A percentile compares a stretch with the other conserved stretches of the same genome.
Evolutionary conservation across 2,888 invertebrate genomes (phyloP).

Genomic region (Leucozona laternaria): DNA sequence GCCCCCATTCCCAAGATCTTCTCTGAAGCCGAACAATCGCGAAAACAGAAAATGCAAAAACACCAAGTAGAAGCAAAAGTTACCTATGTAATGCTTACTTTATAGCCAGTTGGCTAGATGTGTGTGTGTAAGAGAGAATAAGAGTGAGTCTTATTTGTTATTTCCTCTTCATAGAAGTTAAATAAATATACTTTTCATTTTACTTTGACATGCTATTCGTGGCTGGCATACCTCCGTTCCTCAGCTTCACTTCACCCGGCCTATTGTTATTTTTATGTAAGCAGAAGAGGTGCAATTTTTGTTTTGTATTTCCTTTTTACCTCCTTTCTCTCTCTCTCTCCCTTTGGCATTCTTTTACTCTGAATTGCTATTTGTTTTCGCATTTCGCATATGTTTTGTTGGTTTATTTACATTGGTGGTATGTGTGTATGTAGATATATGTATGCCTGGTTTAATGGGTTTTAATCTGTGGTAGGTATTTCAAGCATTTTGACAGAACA

Average conservation of each 20-base stretch:
- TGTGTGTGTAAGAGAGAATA: constrained; percentile 28
- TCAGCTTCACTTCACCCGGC: constrained; percentile 5
- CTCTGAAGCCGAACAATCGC: constrained; percentile 68
- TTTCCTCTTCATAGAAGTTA: constrained; percentile 59
- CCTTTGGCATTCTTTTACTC: constrained; percentile 51
- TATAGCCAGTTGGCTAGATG: constrained; percentile 11
- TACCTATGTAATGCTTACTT: constrained; percentile 11
- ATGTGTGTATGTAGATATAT: background rate
- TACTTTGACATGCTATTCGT: constrained; percentile 58
- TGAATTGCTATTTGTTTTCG: constrained; percentile 60
- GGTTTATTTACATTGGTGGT: constrained; percentile 24
- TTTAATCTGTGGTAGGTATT: constrained; percentile 51
- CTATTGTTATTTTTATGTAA: constrained; percentile 56
- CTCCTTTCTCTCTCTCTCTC: constrained; percentile 19
- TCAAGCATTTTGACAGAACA: constrained; percentile 20
- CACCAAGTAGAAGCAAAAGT: constrained; percentile 6
- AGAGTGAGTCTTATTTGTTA: constrained; percentile 45
- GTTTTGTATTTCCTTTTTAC: constrained; percentile 24
- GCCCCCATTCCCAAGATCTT: constrained; percentile 76
- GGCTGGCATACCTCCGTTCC: constrained; percentile 31
- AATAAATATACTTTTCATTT: constrained; percentile 62
- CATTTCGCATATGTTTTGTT: constrained; percentile 41
- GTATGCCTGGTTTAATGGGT: background rate
- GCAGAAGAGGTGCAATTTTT: constrained; percentile 56
- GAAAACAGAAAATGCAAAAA: constrained; percentile 58